Evolutionary conservation across 2,888 invertebrate genomes (phyloP).

Genomic region (Sycophila texana): DNA sequence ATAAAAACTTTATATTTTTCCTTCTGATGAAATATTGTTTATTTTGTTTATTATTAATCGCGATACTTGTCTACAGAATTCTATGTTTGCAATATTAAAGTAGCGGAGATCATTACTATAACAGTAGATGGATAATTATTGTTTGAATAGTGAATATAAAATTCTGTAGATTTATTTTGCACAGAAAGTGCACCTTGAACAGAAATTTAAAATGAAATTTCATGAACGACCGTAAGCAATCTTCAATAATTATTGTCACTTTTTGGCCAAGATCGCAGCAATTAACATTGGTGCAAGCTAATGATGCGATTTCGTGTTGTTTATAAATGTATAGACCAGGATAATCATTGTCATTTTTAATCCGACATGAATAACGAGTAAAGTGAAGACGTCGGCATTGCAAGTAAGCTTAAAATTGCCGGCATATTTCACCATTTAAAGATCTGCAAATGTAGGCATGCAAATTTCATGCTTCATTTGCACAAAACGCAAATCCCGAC

Average conservation of each 20-base stretch:
- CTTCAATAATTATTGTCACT: neutral
- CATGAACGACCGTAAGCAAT: neutral
- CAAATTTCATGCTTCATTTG: no score
- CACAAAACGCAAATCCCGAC: no score
- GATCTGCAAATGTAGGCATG: neutral
- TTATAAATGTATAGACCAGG: neutral
- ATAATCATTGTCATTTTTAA: neutral
- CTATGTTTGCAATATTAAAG: neutral
- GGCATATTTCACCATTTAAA: no score
- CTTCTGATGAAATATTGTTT: neutral
- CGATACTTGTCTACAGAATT: neutral
- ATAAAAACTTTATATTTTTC: conserved; percentile 6
- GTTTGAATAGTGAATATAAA: neutral
- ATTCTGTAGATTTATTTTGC: no score
- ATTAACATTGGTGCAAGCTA: neutral
- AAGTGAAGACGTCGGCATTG: no score
- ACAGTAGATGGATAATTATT: no score
- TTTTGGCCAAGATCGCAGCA: neutral
- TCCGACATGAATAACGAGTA: neutral
- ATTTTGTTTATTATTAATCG: no score
- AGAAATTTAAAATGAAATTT: neutral
- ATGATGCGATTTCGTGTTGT: conserved; percentile 8
- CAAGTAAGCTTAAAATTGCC: no score
- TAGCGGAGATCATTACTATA: neutral
- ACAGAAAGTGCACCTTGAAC: no score